Conservation (phyloP, 2,888 invertebrate species). For the Heteropelma amictum region DNA sequence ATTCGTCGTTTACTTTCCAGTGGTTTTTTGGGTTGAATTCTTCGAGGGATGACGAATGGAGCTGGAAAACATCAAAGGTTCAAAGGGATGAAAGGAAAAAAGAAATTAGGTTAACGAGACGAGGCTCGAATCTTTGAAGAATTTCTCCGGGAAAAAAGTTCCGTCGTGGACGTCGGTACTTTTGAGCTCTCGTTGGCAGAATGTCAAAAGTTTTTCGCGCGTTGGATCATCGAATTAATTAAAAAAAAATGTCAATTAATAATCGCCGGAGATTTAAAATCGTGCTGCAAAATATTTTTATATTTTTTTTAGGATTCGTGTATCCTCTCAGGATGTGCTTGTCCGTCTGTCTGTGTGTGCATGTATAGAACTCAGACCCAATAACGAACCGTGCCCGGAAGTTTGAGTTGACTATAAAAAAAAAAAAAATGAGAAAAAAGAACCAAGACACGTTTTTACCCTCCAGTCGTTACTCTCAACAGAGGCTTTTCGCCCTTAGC, state of each 20-base stretch:
- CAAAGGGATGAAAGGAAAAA: constrained; percentile 7
- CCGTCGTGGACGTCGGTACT: not conserved
- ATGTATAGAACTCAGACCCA: not conserved
- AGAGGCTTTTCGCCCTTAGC: not conserved
- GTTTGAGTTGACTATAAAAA: constrained; percentile 2
- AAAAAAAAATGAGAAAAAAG: too few relatives aligned
- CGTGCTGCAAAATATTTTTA: not conserved
- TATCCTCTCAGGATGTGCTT: not conserved
- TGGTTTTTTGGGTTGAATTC: too few relatives aligned
- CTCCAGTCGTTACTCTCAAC: not conserved
- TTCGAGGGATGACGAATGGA: too few relatives aligned
- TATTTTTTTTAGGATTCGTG: not conserved
- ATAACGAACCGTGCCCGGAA: constrained; percentile 25
- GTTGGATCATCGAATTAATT: too few relatives aligned
- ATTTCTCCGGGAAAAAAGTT: constrained; percentile 4
- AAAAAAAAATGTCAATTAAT: too few relatives aligned
- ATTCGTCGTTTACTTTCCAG: too few relatives aligned
- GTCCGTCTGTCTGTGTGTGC: not conserved
- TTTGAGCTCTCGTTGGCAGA: not conserved
- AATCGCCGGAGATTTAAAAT: too few relatives aligned
- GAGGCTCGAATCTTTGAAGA: constrained; percentile 32
- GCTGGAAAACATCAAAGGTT: too few relatives aligned
- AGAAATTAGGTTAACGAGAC: constrained; percentile 43
- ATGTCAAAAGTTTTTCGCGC: too few relatives aligned
- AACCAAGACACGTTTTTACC: constrained; percentile 7